Percentiles rank a stretch among this genome's conserved stretches.
These are phyloP conservation scores for Chlorops oryzae DNA, from an alignment of 1,140 invertebrate species.

Conservation along the genomic window DNA sequence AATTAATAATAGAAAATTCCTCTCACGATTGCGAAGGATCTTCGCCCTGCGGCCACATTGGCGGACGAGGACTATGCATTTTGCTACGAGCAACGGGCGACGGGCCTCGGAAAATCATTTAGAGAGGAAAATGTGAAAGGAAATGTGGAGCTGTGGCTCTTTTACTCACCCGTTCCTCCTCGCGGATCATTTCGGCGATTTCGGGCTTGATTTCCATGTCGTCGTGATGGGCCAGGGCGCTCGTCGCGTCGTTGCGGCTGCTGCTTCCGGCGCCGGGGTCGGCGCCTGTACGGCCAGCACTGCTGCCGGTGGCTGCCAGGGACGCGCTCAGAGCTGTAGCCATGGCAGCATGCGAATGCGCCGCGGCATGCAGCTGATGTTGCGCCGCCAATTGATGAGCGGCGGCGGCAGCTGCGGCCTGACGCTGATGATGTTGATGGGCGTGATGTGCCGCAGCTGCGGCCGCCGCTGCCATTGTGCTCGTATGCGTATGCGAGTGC, in stretches of 20 bases:
- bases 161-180: slow-evolving; percentile 91
- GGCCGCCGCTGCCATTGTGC: slow-evolving; percentile 22
- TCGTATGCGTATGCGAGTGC: slow-evolving; percentile 27
- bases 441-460: slow-evolving; percentile 16
- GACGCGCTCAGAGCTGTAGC: slow-evolving; percentile 31
- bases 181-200: slow-evolving; percentile 90
- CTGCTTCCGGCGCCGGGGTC: slow-evolving; percentile 13
- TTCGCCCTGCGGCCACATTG: too few relatives aligned
- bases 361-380: slow-evolving; percentile 30
- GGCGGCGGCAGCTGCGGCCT: slow-evolving; percentile 28
- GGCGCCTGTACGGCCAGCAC: slow-evolving; percentile 10
- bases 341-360: slow-evolving; percentile 41
- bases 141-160: neutral
- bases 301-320: slow-evolving; percentile 18
- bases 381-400: slow-evolving; percentile 41
- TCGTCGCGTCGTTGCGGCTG: slow-evolving; percentile 38
- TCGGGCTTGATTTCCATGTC: slow-evolving; percentile 88
- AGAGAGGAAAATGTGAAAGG: neutral
- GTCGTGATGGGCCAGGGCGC: slow-evolving; percentile 50
- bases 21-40: too few relatives aligned
- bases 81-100: too few relatives aligned
- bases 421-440: slow-evolving; percentile 26
- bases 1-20: too few relatives aligned
- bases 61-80: too few relatives aligned
- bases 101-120: too few relatives aligned